These are phyloP conservation scores for Tetragonisca angustula DNA, from an alignment of 2,888 invertebrate species.

Conservation along the genomic window DNA sequence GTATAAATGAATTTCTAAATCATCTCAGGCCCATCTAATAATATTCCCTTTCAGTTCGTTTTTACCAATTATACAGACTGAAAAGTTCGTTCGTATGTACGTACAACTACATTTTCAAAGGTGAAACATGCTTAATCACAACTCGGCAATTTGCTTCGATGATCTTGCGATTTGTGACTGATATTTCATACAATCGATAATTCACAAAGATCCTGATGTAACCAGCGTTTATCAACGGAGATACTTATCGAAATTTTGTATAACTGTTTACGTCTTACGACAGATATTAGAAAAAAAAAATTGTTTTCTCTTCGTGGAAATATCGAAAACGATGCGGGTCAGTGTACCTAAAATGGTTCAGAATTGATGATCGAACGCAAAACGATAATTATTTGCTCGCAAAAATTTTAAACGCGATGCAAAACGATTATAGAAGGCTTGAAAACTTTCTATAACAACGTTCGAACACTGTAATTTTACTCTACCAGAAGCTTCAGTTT, in stretches of 20 bases:
- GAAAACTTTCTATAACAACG: slow-evolving; percentile 10
- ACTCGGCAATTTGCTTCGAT: slow-evolving; percentile 50
- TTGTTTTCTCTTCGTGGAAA: neutral
- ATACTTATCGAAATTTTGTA: slow-evolving; percentile 35
- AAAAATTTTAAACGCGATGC: neutral
- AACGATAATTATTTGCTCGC: neutral
- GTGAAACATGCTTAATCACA: slow-evolving; percentile 51
- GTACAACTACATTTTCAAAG: slow-evolving; percentile 17
- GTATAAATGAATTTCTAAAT: neutral
- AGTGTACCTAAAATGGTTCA: neutral
- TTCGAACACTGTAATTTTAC: slow-evolving; percentile 33
- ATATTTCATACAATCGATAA: slow-evolving; percentile 47
- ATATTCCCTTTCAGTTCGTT: neutral
- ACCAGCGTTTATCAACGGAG: slow-evolving; percentile 14
- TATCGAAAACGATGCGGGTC: slow-evolving; percentile 1
- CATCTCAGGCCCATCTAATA: neutral
- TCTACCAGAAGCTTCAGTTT: slow-evolving; percentile 13
- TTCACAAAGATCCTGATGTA: slow-evolving; percentile 24
- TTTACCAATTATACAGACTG: neutral
- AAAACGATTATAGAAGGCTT: neutral
- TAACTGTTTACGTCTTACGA: neutral
- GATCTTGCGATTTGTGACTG: slow-evolving; percentile 48
- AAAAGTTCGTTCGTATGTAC: neutral
- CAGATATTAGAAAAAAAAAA: neutral
- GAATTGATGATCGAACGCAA: slow-evolving; percentile 6